These are phyloP conservation scores for Dastarcus helophoroides DNA, from an alignment of 2,888 invertebrate species.

Conservation along the genomic window DNA sequence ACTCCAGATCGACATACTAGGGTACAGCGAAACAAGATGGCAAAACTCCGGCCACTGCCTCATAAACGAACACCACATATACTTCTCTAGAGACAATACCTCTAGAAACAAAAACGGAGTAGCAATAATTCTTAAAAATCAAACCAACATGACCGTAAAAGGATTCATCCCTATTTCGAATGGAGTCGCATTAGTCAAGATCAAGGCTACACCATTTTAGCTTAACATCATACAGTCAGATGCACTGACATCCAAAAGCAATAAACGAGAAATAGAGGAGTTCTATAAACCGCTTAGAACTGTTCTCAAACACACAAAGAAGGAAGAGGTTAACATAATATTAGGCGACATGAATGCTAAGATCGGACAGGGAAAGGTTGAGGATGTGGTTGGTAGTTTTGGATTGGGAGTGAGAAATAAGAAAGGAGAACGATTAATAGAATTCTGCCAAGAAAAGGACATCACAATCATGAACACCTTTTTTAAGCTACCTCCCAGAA, in stretches of 20 bases:
- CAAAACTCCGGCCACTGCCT: slow-evolving; percentile 8
- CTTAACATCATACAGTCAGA: slow-evolving; percentile 10
- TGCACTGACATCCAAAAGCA: slow-evolving; percentile 11
- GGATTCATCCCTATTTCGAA: slow-evolving; percentile 9
- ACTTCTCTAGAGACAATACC: slow-evolving; percentile 7
- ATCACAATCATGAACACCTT: no score
- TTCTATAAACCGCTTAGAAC: slow-evolving; percentile 10
- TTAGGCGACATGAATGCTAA: slow-evolving; percentile 8
- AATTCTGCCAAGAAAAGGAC: slow-evolving; percentile 5
- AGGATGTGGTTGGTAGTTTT: slow-evolving; percentile 8
- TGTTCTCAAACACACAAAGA: slow-evolving; percentile 9
- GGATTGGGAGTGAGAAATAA: slow-evolving; percentile 10
- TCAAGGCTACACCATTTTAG: slow-evolving; percentile 11
- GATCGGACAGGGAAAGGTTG: slow-evolving; percentile 9
- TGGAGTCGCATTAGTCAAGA: slow-evolving; percentile 8
- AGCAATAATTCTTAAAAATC: slow-evolving; percentile 7
- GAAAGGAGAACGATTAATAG: slow-evolving; percentile 4
- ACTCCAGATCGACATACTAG: slow-evolving; percentile 9
- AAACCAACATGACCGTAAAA: slow-evolving; percentile 7
- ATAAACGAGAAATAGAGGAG: slow-evolving; percentile 10
- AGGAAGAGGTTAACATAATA: slow-evolving; percentile 10
- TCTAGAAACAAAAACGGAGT: slow-evolving; percentile 8
- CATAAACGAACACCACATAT: slow-evolving; percentile 11
- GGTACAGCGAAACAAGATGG: slow-evolving; percentile 12
- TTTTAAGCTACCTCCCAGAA: slow-evolving; percentile 6